These are phyloP conservation scores for Drosophila neonasuta DNA, from an alignment of 2,888 invertebrate genomes.

Conservation along the genomic window DNA sequence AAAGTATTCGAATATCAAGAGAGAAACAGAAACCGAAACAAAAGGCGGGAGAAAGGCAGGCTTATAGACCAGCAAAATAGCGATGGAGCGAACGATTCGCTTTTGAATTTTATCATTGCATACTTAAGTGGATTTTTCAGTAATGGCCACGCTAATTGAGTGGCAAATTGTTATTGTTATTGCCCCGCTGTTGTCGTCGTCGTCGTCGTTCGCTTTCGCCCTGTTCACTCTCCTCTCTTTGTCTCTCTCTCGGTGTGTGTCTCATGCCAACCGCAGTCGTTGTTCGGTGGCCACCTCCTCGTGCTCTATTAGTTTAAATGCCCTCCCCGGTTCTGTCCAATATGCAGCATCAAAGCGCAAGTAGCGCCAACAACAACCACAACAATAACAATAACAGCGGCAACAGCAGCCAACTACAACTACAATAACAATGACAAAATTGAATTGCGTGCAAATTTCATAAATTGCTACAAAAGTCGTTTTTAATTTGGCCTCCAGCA, in stretches of 20 bases:
- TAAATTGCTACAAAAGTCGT: constrained; percentile 69
- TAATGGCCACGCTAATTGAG: constrained; percentile 75
- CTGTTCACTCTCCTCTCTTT: neutral
- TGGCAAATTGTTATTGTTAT: constrained; percentile 77
- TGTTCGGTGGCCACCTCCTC: constrained; percentile 2
- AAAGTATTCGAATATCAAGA: constrained; percentile 17
- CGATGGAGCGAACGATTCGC: constrained; percentile 53
- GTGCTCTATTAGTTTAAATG: constrained; percentile 37
- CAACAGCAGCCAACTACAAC: constrained; percentile 20
- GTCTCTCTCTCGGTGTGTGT: neutral
- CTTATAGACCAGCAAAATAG: constrained; percentile 24
- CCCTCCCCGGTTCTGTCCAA: constrained; percentile 12
- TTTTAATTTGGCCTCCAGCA: constrained; percentile 55
- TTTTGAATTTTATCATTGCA: constrained; percentile 75
- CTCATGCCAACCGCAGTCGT: constrained; percentile 13
- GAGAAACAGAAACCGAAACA: constrained; percentile 9
- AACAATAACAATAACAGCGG: constrained; percentile 14
- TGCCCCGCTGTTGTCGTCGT: constrained; percentile 58
- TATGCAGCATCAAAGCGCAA: constrained; percentile 57
- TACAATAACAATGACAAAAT: constrained; percentile 54
- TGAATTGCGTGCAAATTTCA: constrained; percentile 71
- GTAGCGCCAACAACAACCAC: constrained; percentile 32
- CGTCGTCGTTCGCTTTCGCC: constrained; percentile 15
- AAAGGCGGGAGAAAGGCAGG: constrained; percentile 19
- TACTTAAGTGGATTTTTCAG: constrained; percentile 74